Base-by-base conservation (phyloP, 1,140 invertebrate genomes). In the Formica selysi region DNA sequence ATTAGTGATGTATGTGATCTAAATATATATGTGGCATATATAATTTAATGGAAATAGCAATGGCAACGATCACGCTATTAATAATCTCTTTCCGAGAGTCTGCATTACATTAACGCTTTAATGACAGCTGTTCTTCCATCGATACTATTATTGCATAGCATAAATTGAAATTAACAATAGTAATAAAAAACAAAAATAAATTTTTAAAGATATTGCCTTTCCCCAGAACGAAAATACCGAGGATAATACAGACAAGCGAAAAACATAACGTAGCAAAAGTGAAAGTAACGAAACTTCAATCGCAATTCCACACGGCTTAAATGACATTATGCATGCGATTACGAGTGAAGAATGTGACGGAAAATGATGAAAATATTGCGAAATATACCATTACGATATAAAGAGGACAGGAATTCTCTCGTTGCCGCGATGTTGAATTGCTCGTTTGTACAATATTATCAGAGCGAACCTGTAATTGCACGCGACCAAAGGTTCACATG, bases 401-500 rank as follows among this genome's bases (percentile, higher is more conserved):
- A 61, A 71, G 16, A 6, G 26, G 16, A 59, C 29, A 48, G 36
- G 73, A 59, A 70, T 80, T 38, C 29, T 67, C 64, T 26, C 59
- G 54, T 71, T 74, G 6, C 54, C 32, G 51, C n/a, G 36, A 8
- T 44, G 41, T 32, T 61, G n/a, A 29, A 61, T 62, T 67, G 41
- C 62, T 19, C 62, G 32, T 16, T 59, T 54, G 79, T 22, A 51
- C 51, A 70, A 59, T 22, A 19, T 36, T 59, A 32, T 7, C 51
- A 22, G 22, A 36, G 54, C 65, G 54, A 73, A 61, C 38, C 68
- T 54, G 79, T 74, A 83, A 83, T 74, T 83, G 54, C 51, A 13
- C 26, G 19, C 51, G 38, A 51, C 36, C 13, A 32, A 22, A 73
- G 68, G 54, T 83, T 81, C 73, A 83, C 29, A 51, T 48, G 67